Conservation (phyloP, 2,797 vertebrate genomes). For the Myoxocephalus aenaeus region DNA sequence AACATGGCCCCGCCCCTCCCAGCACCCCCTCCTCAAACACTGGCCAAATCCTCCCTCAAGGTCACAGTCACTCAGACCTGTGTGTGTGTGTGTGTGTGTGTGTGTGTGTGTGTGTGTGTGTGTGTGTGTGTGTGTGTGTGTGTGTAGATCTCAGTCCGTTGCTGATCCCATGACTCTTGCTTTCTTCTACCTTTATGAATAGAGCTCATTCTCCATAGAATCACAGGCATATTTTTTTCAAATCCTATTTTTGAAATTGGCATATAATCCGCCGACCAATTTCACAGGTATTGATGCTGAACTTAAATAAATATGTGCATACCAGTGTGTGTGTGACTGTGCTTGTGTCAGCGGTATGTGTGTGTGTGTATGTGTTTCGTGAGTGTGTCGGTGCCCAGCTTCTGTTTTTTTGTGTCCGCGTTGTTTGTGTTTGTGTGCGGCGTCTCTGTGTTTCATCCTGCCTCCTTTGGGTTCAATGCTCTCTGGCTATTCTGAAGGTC, state of each 20-base stretch:
- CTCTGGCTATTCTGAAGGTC: constrained; percentile 84
- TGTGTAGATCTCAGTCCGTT: constrained; percentile 34
- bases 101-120: constrained; percentile 40
- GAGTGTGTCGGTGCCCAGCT: not conserved
- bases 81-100: constrained; percentile 31
- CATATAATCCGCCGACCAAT: constrained; percentile 49
- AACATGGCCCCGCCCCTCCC: constrained; percentile 59
- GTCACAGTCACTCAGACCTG: constrained; percentile 61
- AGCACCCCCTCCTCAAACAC: constrained; percentile 51
- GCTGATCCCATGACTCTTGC: constrained; percentile 55
- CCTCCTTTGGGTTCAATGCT: constrained; percentile 65
- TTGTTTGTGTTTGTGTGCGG: constrained; percentile 59
- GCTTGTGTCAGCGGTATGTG: constrained; percentile 17
- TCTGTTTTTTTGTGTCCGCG: constrained; percentile 43
- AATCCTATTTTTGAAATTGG: constrained; percentile 64
- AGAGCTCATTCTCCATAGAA: constrained; percentile 61
- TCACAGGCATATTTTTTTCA: constrained; percentile 59
- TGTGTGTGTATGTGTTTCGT: constrained; percentile 17
- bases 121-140: constrained; percentile 32
- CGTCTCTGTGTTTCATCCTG: constrained; percentile 72
- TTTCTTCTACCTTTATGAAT: constrained; percentile 66
- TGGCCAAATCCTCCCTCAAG: constrained; percentile 74
- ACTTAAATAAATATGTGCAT: constrained; percentile 50
- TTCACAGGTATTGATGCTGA: constrained; percentile 47
- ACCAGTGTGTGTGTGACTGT: constrained; percentile 9